A percentile compares a stretch with the other conserved stretches of the same genome.
Conservation (phyloP, 2,888 invertebrate genomes). For the Cephus sareptanus region DNA sequence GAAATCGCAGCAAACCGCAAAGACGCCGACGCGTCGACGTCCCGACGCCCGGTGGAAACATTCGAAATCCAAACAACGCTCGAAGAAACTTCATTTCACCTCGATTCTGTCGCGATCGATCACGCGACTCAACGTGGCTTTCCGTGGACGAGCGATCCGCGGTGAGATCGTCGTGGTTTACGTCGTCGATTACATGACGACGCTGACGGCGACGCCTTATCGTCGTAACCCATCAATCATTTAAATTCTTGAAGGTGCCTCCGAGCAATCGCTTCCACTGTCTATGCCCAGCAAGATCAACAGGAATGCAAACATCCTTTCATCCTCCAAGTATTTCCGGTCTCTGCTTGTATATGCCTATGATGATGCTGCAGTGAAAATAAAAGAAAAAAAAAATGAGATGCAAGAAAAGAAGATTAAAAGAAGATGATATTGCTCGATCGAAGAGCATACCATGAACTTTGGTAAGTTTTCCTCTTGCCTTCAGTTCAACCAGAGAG, state of each 20-base stretch:
- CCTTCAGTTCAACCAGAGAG: slow-evolving; percentile 16
- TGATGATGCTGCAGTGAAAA: background rate
- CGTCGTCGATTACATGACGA: background rate
- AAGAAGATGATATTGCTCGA: background rate
- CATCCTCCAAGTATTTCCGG: background rate
- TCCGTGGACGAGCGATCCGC: too few species aligned
- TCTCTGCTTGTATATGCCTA: background rate
- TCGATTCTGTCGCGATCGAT: background rate
- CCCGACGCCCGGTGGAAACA: background rate
- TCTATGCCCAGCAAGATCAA: background rate
- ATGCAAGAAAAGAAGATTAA: background rate
- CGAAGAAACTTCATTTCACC: background rate
- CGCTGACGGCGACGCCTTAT: background rate
- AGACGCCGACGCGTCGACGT: slow-evolving; percentile 23
- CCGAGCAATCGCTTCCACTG: background rate
- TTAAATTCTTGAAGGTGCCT: background rate
- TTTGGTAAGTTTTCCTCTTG: background rate
- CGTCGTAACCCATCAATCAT: background rate
- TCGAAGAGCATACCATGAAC: background rate
- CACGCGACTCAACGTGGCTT: background rate
- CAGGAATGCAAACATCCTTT: background rate
- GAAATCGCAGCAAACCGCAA: slow-evolving; percentile 41
- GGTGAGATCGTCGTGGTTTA: background rate
- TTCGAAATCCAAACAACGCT: background rate
- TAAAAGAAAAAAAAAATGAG: background rate